phyloP scores from a whole-genome alignment of 2,113 vertebrate genomes.

The Syrrhaptes paradoxus region DNA sequence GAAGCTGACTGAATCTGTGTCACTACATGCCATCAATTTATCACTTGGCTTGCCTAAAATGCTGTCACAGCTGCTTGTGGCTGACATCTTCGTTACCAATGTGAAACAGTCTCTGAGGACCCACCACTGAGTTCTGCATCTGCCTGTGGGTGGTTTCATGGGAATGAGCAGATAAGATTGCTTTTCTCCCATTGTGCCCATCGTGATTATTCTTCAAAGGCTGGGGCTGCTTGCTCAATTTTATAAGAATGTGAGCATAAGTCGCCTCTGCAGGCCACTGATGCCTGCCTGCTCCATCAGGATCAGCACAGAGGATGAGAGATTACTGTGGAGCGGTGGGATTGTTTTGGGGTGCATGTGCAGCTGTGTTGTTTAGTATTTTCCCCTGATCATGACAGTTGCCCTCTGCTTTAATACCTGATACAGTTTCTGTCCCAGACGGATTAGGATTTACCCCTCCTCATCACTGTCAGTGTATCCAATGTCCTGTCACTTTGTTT shows the following conservation, averaged over 20 bases:
- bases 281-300: background rate
- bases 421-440: background rate
- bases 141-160: background rate
- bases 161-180: background rate
- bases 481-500: background rate
- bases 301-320: too few species aligned
- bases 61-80: background rate
- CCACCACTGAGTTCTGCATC: fast-evolving
- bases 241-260: background rate
- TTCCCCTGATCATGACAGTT: background rate
- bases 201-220: background rate
- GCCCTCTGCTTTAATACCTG: background rate
- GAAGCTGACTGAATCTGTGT: background rate
- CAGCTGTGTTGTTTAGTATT: background rate
- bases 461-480: background rate
- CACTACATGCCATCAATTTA: background rate
- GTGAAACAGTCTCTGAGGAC: background rate
- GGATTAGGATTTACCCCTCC: background rate
- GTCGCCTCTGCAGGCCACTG: background rate
- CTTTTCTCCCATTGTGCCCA: background rate
- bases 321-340: background rate
- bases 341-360: fast-evolving
- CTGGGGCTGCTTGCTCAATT: background rate
- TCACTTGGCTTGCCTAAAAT: background rate
- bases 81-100: background rate